Evolutionary conservation across 2,113 vertebrate species (phyloP).

Genomic region (Chionis minor): DNA sequence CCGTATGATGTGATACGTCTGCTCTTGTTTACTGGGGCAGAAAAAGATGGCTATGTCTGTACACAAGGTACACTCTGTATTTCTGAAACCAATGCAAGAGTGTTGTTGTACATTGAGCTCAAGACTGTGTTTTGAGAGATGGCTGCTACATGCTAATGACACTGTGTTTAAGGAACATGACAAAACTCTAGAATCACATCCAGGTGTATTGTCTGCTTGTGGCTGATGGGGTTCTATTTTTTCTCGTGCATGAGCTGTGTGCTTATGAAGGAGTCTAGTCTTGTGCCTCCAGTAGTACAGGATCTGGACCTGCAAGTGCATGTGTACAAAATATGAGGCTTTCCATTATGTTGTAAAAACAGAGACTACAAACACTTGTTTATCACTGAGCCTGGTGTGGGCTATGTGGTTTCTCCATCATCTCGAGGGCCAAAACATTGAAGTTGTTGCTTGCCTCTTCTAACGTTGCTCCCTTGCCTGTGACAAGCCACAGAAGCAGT

Average conservation of each 20-base stretch:
- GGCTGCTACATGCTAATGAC: neutral
- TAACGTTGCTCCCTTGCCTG: neutral
- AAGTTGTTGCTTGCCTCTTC: neutral
- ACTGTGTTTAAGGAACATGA: neutral
- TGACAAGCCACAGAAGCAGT: neutral
- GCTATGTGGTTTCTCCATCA: neutral
- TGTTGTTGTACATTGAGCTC: neutral
- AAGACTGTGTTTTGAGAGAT: neutral
- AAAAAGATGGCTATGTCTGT: neutral
- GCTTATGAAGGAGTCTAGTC: neutral
- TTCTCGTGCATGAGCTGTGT: neutral
- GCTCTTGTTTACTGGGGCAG: neutral
- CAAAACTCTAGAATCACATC: neutral
- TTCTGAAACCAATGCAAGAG: neutral
- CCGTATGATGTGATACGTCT: accelerated
- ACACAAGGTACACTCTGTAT: neutral
- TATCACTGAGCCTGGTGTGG: neutral
- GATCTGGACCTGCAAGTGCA: neutral
- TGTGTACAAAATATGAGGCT: neutral
- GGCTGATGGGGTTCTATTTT: neutral
- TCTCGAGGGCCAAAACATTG: neutral
- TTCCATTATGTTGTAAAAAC: neutral
- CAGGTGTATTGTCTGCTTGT: neutral
- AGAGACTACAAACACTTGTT: neutral
- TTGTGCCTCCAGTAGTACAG: neutral